A percentile compares a stretch with the other conserved stretches of the same genome.
Evolutionary conservation across 2,888 invertebrate genomes (phyloP).

Genomic region (Campoplex nolae): DNA sequence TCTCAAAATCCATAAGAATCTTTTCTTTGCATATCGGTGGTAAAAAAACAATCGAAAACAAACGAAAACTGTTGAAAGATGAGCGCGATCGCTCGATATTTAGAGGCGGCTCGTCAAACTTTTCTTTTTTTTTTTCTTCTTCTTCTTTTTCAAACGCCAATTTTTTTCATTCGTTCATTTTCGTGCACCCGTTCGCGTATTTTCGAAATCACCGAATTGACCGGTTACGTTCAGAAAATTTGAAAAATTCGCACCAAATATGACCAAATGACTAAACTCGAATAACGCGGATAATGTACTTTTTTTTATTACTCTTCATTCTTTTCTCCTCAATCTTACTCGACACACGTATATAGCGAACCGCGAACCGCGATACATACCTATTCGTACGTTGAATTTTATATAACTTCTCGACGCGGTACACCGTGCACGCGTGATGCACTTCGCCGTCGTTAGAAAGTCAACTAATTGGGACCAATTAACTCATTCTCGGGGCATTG

Average conservation of each 20-base stretch:
- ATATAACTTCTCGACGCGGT: conserved; percentile 49
- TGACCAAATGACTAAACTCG: conserved; percentile 41
- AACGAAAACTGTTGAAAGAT: too few species aligned
- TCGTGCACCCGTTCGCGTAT: too few species aligned
- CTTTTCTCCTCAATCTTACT: conserved; percentile 45
- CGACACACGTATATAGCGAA: conserved; percentile 21
- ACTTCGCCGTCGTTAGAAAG: conserved; percentile 53
- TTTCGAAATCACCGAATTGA: too few species aligned
- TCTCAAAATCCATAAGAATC: background rate
- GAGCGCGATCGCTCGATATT: too few species aligned
- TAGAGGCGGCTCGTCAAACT: too few species aligned
- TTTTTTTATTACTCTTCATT: background rate
- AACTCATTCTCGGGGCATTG: conserved; percentile 45
- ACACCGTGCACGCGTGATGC: conserved; percentile 11
- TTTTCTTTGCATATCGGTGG: background rate
- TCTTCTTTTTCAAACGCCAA: background rate
- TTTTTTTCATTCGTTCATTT: too few species aligned
- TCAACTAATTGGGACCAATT: conserved; percentile 61
- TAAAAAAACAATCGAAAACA: too few species aligned
- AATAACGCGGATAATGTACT: conserved; percentile 13
- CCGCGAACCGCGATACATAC: conserved; percentile 7
- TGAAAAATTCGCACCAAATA: background rate
- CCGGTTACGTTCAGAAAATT: background rate
- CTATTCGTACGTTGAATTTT: conserved; percentile 50
- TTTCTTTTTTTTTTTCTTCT: background rate